Evolutionary conservation across 2,113 vertebrate species (phyloP), one percentile per base, ranked within the genome.

Genomic region (Cyanistes caeruleus): DNA sequence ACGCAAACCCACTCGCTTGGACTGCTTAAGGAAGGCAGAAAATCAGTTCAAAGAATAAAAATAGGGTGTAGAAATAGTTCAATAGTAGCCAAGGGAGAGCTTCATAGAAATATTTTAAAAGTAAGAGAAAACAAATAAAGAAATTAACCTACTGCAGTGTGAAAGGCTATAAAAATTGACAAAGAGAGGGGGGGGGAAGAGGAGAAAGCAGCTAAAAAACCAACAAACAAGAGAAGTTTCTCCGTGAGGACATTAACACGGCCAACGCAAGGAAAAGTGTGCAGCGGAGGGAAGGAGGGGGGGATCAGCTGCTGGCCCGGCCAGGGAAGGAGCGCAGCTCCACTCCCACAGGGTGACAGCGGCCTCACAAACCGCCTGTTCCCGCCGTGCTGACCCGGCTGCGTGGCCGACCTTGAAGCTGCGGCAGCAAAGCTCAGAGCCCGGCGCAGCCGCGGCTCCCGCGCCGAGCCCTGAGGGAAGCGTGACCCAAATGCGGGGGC

Each of bases 151-250:
- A n/a, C 5, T 14, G 17, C 51, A 65, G 21, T 7, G 17, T 15
- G 49, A 56, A 92, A 68, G 21, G 48, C 9, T 30, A 72, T 2
- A 43, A 74, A 73, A 81, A 30, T 18, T 15, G 81, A 63, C 12
- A 23, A 16, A 18, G 4, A 0, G 3, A 30, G 3, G 1, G 9
- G 1, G 9, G 1, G 0, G 0, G 1, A 4, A 8, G 22, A 20
- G 4, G 10, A 74, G 20, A 33, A 37, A 67, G 18, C 7, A 48
- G 15, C 14, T 14, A 68, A 27, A 27, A 51, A n/a, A 67, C 1
- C 10, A 28, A 20, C 27, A 33, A 41, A 31, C 11, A 51, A 46
- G 5, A 56, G 9, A 51, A 59, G 19, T 27, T 31, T 25, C 20
- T 48, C 49, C 2, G 1, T 5, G 37, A 33, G 15, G 35, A 21